Evolutionary conservation across 2,113 vertebrate genomes (phyloP).

Genomic region (Onychostoma macrolepis): DNA sequence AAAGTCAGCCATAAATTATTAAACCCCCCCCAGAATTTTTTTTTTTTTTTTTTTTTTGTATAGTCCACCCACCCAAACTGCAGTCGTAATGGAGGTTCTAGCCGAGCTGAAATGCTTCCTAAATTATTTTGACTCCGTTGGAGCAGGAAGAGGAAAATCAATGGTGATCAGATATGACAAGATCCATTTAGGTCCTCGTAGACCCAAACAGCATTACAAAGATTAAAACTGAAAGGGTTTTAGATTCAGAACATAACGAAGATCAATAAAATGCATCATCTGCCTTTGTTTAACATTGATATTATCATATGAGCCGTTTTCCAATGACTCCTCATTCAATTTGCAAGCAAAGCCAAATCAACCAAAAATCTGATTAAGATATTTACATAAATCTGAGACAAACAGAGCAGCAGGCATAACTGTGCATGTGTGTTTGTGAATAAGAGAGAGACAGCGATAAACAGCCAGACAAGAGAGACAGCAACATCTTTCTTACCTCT

Average conservation of each 20-base stretch:
- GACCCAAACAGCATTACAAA: neutral
- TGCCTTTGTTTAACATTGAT: neutral
- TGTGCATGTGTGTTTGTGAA: conserved; percentile 38
- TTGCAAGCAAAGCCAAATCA: neutral
- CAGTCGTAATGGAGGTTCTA: neutral
- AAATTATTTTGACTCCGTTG: neutral
- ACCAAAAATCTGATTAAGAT: conserved; percentile 28
- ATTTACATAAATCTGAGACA: conserved; percentile 35
- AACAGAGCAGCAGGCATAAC: conserved; percentile 19
- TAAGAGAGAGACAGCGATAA: conserved; percentile 2
- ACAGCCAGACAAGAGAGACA: neutral
- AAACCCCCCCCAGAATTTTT: conserved; percentile 47
- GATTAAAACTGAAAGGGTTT: neutral
- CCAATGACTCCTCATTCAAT: neutral
- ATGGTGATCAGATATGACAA: conserved; percentile 31
- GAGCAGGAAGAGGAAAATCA: conserved; percentile 1
- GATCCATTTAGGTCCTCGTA: conserved; percentile 2
- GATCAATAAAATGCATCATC: conserved; percentile 6
- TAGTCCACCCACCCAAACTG: conserved; percentile 37
- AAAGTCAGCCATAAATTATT: conserved; percentile 66
- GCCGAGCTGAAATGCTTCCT: neutral
- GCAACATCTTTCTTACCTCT: conserved; percentile 3
- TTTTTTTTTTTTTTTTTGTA: conserved; percentile 54
- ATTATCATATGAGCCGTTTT: conserved; percentile 11
- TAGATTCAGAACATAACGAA: neutral